Percentiles rank a stretch among this genome's conserved stretches.
Conservation (phyloP, 2,797 vertebrate genomes). For the Caiman crocodilus region DNA sequence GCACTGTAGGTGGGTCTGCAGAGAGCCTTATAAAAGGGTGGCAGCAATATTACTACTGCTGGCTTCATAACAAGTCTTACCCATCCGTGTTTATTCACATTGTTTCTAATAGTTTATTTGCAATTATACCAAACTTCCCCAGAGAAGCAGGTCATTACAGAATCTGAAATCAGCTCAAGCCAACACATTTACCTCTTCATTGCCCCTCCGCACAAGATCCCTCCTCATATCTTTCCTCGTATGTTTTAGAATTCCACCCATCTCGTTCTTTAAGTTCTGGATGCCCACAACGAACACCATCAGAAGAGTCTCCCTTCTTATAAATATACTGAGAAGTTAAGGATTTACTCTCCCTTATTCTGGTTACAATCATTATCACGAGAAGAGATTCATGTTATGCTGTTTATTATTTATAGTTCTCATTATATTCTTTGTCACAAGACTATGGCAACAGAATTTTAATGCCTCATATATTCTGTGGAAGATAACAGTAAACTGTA, state of each 20-base stretch:
- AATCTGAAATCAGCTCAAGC: neutral
- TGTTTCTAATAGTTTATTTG: neutral
- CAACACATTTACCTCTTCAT: neutral
- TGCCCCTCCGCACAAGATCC: neutral
- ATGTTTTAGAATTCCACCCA: neutral
- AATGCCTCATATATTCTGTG: conserved; percentile 53
- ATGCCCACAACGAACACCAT: neutral
- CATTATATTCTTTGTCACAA: conserved; percentile 80
- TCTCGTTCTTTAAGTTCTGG: neutral
- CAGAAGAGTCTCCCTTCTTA: conserved; percentile 3
- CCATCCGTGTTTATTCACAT: neutral
- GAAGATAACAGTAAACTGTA: conserved; percentile 76
- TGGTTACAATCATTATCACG: conserved; percentile 69
- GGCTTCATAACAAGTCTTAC: neutral
- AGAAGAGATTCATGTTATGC: conserved; percentile 70
- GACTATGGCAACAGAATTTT: conserved; percentile 56
- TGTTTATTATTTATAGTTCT: conserved; percentile 79
- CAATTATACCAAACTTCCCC: neutral
- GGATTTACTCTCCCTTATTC: conserved; percentile 44
- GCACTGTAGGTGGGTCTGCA: neutral
- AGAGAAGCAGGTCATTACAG: neutral
- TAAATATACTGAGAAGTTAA: conserved; percentile 38
- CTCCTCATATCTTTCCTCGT: neutral
- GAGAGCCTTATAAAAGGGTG: conserved; percentile 30
- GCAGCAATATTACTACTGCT: neutral